These are phyloP conservation scores for Scomber colias DNA, from an alignment of 2,113 vertebrate species.

Conservation along the genomic window DNA sequence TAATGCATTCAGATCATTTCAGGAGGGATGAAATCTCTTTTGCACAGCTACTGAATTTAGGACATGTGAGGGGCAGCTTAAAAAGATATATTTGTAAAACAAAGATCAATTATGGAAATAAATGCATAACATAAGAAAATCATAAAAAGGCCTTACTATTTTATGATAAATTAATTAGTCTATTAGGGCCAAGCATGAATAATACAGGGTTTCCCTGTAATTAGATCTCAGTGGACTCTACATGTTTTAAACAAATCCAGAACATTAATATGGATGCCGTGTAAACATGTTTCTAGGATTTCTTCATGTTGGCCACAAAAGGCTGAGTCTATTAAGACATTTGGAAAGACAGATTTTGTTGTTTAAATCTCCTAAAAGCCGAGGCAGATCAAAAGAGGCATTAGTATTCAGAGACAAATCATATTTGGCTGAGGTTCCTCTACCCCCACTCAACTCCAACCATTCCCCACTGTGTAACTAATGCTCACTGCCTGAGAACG, in stretches of 20 bases:
- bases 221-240: slow-evolving; percentile 79
- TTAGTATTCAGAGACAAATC: slow-evolving; percentile 83
- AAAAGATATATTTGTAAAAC: slow-evolving; percentile 79
- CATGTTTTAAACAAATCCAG: slow-evolving; percentile 79
- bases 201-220: slow-evolving; percentile 74
- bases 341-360: slow-evolving; percentile 80
- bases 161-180: slow-evolving; percentile 80
- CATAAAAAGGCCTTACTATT: slow-evolving; percentile 54
- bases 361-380: slow-evolving; percentile 81
- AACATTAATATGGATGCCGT: slow-evolving; percentile 78
- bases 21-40: slow-evolving; percentile 56
- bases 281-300: slow-evolving; percentile 81
- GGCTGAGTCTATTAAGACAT: slow-evolving; percentile 80
- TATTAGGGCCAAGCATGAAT: slow-evolving; percentile 81
- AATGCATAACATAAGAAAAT: slow-evolving; percentile 74
- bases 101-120: slow-evolving; percentile 80
- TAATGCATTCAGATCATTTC: slow-evolving; percentile 62
- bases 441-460: slow-evolving; percentile 73
- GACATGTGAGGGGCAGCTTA: slow-evolving; percentile 60
- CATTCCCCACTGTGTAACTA: slow-evolving; percentile 79
- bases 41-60: slow-evolving; percentile 54
- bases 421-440: slow-evolving; percentile 81
- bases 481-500: slow-evolving; percentile 70
- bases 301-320: slow-evolving; percentile 77
- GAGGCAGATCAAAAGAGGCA: slow-evolving; percentile 81